Evolutionary conservation across 2,797 vertebrate species (phyloP).

Genomic region (Huso huso): DNA sequence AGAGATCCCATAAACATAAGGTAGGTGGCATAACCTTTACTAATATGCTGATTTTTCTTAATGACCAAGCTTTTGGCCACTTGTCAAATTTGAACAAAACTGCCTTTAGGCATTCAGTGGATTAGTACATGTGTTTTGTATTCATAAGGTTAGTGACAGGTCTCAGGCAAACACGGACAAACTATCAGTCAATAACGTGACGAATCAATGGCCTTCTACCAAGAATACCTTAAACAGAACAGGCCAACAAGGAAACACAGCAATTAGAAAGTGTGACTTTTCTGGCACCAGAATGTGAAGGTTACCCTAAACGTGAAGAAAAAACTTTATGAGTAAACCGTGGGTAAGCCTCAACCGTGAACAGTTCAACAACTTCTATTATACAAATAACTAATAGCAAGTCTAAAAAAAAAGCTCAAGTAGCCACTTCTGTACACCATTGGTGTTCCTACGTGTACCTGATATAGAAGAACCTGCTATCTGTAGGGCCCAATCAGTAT

Average conservation of each 20-base stretch:
- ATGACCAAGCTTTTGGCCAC: slow-evolving; percentile 30
- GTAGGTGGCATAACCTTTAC: background rate
- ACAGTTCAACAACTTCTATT: too few species aligned
- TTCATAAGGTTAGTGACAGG: slow-evolving; percentile 28
- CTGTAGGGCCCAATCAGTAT: too few species aligned
- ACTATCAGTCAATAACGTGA: slow-evolving; percentile 32
- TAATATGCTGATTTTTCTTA: slow-evolving; percentile 34
- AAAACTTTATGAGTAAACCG: too few species aligned
- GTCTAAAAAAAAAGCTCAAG: too few species aligned
- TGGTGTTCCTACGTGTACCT: too few species aligned
- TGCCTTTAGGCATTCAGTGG: slow-evolving; percentile 29
- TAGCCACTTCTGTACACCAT: too few species aligned
- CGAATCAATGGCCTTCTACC: slow-evolving; percentile 35
- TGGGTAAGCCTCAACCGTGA: too few species aligned
- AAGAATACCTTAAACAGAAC: slow-evolving; percentile 19
- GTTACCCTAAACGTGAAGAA: background rate
- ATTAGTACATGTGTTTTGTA: slow-evolving; percentile 33
- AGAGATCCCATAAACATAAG: background rate
- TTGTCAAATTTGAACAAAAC: slow-evolving; percentile 25
- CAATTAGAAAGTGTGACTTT: slow-evolving; percentile 13
- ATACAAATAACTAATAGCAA: too few species aligned
- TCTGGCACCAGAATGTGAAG: background rate
- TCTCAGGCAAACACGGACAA: slow-evolving; percentile 32
- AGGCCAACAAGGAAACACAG: slow-evolving; percentile 20
- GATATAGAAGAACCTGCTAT: too few species aligned